Evolutionary conservation across 1,140 invertebrate species (phyloP), one percentile per base, ranked within the genome.

Genomic region (Pogonognathellus flavescens): DNA sequence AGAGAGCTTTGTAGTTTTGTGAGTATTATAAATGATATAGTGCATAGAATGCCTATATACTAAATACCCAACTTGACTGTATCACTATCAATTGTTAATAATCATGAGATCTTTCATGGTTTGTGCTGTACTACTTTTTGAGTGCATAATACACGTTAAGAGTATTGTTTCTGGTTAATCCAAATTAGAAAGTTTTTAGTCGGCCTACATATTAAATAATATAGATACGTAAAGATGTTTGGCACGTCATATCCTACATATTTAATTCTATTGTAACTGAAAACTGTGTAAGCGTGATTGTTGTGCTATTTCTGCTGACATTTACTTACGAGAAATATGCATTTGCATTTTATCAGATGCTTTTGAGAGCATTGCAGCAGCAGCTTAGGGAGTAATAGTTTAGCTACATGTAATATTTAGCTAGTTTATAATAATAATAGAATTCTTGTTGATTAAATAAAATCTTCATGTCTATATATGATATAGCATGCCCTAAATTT

Each of bases 121-220:
- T 41, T 41, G 31, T 41, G 31, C 31, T 41, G 31, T 41, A 41
- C 53, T 57, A n/a, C 53, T 57, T 57, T 14, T 14, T 9, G 53
- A 14, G 53, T 57, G n/a, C 53, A 57, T 57, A 57, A 14, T 57
- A 57, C 31, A 41, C 6, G 31, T 41, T 57, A 57, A 57, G n/a
- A 57, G 11, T n/a, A 57, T 57, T 57, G 53, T 57, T 57, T 57
- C 53, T 57, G 53, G 53, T 57, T 57, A 57, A n/a, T 57, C 53
- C 53, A 57, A 57, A 57, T 57, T 57, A 57, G 53, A 57, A 57
- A 57, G 53, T 57, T 57, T 57, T 13, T n/a, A 57, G n/a, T n/a
- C 11, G 53, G 53, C 53, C 53, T 57, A 57, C 53, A 57, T 57
- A 57, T 57, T 57, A 57, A 57, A 57, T 57, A 57, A 57, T 57